Evolutionary conservation across 2,113 vertebrate species (phyloP).

Genomic region (Platanista minor): DNA sequence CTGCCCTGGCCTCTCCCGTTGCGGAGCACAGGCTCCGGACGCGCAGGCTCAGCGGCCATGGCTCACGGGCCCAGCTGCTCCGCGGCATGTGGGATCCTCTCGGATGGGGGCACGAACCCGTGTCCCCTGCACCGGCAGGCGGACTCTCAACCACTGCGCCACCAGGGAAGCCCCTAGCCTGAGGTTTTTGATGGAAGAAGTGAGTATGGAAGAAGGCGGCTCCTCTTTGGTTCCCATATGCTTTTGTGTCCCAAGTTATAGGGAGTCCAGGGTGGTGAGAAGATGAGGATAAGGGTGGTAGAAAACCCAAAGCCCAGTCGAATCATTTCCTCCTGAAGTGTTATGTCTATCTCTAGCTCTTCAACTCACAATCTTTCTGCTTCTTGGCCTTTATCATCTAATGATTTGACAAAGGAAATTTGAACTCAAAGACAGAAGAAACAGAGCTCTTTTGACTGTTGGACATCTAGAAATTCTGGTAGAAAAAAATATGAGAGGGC

Average conservation of each 20-base stretch:
- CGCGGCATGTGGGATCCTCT: too few species aligned
- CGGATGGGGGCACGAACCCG: too few species aligned
- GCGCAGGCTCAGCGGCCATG: too few species aligned
- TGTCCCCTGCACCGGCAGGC: too few species aligned
- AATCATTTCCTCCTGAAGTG: neutral
- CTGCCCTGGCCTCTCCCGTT: too few species aligned
- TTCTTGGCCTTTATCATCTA: neutral
- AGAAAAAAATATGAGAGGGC: neutral
- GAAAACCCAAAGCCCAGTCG: rapidly evolving
- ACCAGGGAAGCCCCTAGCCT: too few species aligned
- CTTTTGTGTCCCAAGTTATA: neutral
- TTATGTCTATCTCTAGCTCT: neutral
- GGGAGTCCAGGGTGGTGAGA: neutral
- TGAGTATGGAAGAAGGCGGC: neutral
- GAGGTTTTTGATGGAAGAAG: neutral
- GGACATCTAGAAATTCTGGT: neutral
- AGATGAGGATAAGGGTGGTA: neutral
- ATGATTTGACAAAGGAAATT: neutral
- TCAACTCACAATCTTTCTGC: neutral
- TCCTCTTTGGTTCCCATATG: neutral
- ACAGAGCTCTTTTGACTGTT: neutral
- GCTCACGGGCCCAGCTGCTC: too few species aligned
- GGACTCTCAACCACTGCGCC: too few species aligned
- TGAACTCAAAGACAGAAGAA: neutral
- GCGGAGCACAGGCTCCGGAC: too few species aligned